Evolutionary conservation across 2,113 vertebrate genomes (phyloP).

Genomic region (Ancistrus triradiatus): DNA sequence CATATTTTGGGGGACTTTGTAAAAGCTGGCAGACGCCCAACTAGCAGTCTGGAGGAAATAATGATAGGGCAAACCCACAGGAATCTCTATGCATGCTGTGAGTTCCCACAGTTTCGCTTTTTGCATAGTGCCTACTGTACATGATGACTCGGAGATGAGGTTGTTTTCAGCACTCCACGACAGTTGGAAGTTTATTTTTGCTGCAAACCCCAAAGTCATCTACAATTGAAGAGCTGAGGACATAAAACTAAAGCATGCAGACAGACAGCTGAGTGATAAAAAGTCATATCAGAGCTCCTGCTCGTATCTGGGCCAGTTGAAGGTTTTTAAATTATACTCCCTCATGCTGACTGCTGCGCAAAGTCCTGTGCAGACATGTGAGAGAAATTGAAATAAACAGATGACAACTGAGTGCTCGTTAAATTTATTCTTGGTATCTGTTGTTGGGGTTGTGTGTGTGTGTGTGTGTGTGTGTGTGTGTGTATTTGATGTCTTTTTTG

Average conservation of each 20-base stretch:
- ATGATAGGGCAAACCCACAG: conserved; percentile 30
- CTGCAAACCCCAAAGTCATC: too few relatives aligned
- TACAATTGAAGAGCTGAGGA: too few relatives aligned
- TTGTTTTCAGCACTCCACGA: too few relatives aligned
- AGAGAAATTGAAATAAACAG: conserved; percentile 40
- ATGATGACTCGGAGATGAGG: too few relatives aligned
- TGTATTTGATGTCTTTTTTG: too few relatives aligned
- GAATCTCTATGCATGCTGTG: conserved; percentile 20
- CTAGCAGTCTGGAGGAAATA: conserved; percentile 17
- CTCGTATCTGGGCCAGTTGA: not conserved
- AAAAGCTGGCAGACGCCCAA: conserved; percentile 30
- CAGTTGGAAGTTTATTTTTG: too few relatives aligned
- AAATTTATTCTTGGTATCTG: too few relatives aligned
- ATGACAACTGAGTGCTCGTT: conserved; percentile 50
- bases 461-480: too few relatives aligned
- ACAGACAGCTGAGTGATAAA: not conserved
- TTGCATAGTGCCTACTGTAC: not conserved
- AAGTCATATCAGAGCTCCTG: not conserved
- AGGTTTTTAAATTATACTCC: too few relatives aligned
- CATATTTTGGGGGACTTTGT: conserved; percentile 31
- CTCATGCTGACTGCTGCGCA: not conserved
- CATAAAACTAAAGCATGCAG: not conserved
- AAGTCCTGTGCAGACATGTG: conserved; percentile 35
- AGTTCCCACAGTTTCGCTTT: not conserved
- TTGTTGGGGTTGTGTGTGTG: too few relatives aligned